Percentiles rank a stretch among this genome's conserved stretches.
phyloP scores from a whole-genome alignment of 2,113 vertebrate species.

The Chlamydotis undulata region DNA sequence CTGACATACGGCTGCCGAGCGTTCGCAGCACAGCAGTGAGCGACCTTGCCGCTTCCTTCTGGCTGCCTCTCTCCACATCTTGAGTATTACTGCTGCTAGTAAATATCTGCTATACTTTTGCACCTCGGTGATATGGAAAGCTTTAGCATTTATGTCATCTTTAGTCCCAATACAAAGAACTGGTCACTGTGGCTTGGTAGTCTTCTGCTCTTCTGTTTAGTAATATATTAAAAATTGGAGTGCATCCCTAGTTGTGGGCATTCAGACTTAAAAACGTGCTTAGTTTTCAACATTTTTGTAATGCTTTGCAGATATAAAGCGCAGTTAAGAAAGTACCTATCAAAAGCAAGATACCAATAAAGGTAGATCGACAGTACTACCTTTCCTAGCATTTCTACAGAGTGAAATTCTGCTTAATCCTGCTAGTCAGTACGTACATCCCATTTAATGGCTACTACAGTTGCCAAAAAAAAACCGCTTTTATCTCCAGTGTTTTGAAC shows the following conservation, averaged over 20 bases:
- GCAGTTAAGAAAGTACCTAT: not conserved
- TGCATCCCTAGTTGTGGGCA: not conserved
- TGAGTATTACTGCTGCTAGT: not conserved
- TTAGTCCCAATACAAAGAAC: not conserved
- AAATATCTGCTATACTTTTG: not conserved
- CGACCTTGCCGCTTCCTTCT: not conserved
- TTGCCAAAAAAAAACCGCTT: not conserved
- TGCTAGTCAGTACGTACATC: not conserved
- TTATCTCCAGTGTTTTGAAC: not conserved
- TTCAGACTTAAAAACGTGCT: not conserved
- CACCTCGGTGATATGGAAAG: fast-evolving
- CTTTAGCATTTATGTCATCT: not conserved
- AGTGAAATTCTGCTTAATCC: not conserved
- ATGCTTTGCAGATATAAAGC: not conserved
- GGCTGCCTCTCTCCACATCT: not conserved
- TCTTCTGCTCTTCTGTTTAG: not conserved
- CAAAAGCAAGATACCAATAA: not conserved
- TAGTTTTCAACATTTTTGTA: not conserved
- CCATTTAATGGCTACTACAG: not conserved
- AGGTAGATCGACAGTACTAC: not conserved
- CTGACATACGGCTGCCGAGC: not conserved
- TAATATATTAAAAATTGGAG: not conserved
- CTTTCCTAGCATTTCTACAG: not conserved
- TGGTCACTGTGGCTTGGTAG: not conserved
- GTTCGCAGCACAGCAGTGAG: not conserved